A percentile compares a stretch with the other conserved stretches of the same genome.
phyloP scores from a whole-genome alignment of 2,797 vertebrate species.

The Periparus ater region DNA sequence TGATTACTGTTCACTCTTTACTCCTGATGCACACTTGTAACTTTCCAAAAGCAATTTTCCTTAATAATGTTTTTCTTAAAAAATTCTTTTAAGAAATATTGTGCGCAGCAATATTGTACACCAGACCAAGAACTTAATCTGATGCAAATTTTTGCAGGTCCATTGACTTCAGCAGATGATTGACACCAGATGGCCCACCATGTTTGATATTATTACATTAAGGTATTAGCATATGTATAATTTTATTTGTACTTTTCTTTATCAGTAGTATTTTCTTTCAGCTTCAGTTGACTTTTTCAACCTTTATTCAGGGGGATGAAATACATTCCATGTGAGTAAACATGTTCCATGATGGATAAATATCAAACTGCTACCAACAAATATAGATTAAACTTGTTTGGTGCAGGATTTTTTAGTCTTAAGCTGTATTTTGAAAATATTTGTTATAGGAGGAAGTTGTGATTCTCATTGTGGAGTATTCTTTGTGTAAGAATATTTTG shows the following conservation, averaged over 20 bases:
- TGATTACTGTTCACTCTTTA: not conserved
- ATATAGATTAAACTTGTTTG: not conserved
- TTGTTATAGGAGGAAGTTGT: not conserved
- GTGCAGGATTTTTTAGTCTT: not conserved
- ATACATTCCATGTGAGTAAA: not conserved
- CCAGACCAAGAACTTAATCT: not conserved
- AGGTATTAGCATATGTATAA: slow-evolving; percentile 31
- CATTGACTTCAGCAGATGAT: slow-evolving; percentile 17
- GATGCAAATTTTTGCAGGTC: slow-evolving; percentile 11
- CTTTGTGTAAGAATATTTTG: not conserved
- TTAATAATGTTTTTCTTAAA: not conserved
- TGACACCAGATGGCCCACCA: slow-evolving; percentile 64
- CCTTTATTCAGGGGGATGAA: not conserved
- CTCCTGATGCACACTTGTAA: not conserved
- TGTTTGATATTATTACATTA: slow-evolving; percentile 50
- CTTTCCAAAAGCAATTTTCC: not conserved
- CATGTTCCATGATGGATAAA: not conserved
- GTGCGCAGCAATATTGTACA: not conserved
- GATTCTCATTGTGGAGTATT: not conserved
- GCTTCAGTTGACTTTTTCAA: slow-evolving; percentile 3
- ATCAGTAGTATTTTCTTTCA: slow-evolving; percentile 6
- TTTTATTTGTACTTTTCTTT: slow-evolving; percentile 35
- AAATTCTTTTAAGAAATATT: not conserved
- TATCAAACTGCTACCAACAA: not conserved
- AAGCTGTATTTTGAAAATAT: not conserved